These are phyloP conservation scores for Dicyrtomina minuta DNA, from an alignment of 2,888 invertebrate genomes.

Conservation along the genomic window DNA sequence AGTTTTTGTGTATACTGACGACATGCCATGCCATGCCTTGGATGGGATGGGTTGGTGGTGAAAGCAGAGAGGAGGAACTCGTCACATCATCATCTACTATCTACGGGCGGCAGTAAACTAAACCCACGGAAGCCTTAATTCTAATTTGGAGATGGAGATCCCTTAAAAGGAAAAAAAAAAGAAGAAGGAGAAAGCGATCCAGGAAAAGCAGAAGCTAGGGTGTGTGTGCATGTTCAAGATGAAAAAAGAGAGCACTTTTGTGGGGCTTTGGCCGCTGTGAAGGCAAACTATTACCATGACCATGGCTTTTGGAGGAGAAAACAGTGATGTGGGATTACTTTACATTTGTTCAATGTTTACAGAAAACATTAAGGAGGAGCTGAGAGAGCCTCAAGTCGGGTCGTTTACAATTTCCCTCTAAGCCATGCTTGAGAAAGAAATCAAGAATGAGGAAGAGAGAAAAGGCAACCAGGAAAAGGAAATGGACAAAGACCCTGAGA, in stretches of 20 bases:
- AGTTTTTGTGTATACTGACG: too few species aligned
- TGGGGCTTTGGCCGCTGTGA: background rate
- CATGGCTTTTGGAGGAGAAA: background rate
- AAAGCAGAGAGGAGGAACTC: too few species aligned
- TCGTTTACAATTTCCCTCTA: slow-evolving; percentile 19
- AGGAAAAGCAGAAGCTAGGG: background rate
- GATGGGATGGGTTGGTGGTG: too few species aligned
- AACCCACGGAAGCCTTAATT: too few species aligned
- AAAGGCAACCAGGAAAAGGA: slow-evolving; percentile 11
- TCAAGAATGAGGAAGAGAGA: slow-evolving; percentile 3
- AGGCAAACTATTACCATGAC: slow-evolving; percentile 5
- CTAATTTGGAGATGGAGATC: too few species aligned
- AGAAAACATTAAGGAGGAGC: slow-evolving; percentile 23
- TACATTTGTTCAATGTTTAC: slow-evolving; percentile 17
- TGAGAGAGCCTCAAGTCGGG: slow-evolving; percentile 1
- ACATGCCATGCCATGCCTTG: too few species aligned
- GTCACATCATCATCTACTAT: too few species aligned
- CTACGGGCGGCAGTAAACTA: too few species aligned
- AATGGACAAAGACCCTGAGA: slow-evolving; percentile 22
- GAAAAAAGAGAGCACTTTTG: background rate
- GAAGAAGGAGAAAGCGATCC: background rate
- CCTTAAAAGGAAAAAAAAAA: background rate
- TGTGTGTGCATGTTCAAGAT: too few species aligned
- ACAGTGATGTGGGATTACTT: slow-evolving; percentile 17
- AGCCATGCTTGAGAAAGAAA: slow-evolving; percentile 9